phyloP scores from a whole-genome alignment of 2,797 vertebrate genomes.

The Phaenicophaeus curvirostris region DNA sequence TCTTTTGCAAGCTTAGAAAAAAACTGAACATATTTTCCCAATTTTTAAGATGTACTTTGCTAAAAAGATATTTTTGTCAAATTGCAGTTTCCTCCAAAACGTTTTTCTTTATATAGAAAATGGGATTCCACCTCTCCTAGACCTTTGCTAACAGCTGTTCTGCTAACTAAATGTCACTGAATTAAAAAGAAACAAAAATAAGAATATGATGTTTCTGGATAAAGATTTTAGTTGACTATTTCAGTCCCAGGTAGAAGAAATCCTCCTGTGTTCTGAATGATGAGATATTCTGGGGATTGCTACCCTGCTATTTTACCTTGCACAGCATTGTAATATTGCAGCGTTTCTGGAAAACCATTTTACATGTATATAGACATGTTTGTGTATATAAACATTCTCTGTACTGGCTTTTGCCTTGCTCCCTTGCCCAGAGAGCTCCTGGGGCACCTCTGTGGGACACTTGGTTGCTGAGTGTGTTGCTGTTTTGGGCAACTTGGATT shows the following conservation, averaged over 20 bases:
- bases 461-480: not conserved
- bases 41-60: constrained; percentile 51
- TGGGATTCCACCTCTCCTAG: constrained; percentile 65
- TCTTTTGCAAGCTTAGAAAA: constrained; percentile 32
- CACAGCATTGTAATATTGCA: not conserved
- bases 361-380: rapidly evolving
- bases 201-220: constrained; percentile 36
- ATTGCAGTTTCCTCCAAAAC: constrained; percentile 49
- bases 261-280: not conserved
- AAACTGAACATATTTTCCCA: constrained; percentile 7
- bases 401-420: not conserved
- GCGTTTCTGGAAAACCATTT: not conserved
- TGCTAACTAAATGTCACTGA: constrained; percentile 73
- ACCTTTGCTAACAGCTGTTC: constrained; percentile 75
- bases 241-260: not conserved
- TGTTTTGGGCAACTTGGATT: not conserved
- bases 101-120: constrained; percentile 63
- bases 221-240: constrained; percentile 57
- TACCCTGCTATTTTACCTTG: not conserved
- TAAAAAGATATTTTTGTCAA: constrained; percentile 47
- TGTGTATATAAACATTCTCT: rapidly evolving
- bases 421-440: not conserved
- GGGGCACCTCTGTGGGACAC: not conserved
- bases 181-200: constrained; percentile 61
- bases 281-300: not conserved